Conservation (phyloP, 1,140 invertebrate species). For the Drosophila truncata region DNA sequence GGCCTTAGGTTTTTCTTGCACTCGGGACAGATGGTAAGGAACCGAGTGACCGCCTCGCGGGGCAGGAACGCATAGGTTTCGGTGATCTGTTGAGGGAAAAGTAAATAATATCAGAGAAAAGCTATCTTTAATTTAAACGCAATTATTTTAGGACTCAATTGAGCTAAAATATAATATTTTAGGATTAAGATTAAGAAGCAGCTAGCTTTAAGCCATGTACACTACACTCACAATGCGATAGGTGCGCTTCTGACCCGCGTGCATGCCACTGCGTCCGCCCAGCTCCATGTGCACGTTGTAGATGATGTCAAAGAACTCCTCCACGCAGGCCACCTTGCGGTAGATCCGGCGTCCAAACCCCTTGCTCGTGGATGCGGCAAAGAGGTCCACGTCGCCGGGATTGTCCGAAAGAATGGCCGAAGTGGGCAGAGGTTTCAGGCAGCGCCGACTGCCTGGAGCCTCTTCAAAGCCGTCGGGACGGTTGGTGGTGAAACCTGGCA, state of each 20-base stretch:
- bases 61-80: constrained; percentile 98
- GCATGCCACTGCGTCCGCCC: constrained; percentile 95
- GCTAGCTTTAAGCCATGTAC: constrained; percentile 14
- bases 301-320: constrained; percentile 99
- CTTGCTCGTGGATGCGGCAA: constrained; percentile 85
- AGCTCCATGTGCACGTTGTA: constrained; percentile 97
- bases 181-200: neutral
- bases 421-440: constrained; percentile 57
- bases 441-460: constrained; percentile 62
- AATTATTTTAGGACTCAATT: too few species aligned
- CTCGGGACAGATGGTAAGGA: constrained; percentile 96
- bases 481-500: constrained; percentile 78
- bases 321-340: constrained; percentile 97
- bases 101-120: neutral
- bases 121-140: too few species aligned
- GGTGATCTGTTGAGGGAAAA: constrained; percentile 91
- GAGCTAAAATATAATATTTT: too few species aligned
- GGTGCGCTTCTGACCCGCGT: constrained; percentile 97
- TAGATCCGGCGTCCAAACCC: constrained; percentile 88
- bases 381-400: constrained; percentile 74
- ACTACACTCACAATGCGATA: constrained; percentile 95
- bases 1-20: constrained; percentile 95
- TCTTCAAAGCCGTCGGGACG: constrained; percentile 77
- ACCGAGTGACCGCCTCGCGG: constrained; percentile 97
- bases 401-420: constrained; percentile 78